Base-by-base conservation (phyloP, 2,888 invertebrate genomes). In the Eupeodes latifasciatus region DNA sequence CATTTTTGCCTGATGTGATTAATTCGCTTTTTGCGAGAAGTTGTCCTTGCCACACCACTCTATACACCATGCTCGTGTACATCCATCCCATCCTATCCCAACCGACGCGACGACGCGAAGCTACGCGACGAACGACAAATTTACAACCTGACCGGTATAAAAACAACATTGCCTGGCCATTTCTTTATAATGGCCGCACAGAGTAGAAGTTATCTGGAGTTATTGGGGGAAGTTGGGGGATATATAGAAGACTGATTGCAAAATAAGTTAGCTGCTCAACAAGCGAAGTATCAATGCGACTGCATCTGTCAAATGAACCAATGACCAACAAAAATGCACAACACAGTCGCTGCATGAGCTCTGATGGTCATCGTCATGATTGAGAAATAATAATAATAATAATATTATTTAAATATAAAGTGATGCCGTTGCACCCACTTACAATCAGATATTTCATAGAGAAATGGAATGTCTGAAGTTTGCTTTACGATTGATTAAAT, bases 1-100 rank as follows among this genome's bases (percentile, higher is more conserved):
- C 88, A 89, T 89, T 89, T 89, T 89, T 89, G 88, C 88, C 77
- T 89, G 88, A 89, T 85, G 88, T 89, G 88, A 89, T 89, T 89
- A 89, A 89, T 89, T 89, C 79, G 81, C 69, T 89, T 88, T 88
- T 85, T 66, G 71, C 84, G 88, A 81, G 85, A 64, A 76, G 71
- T 84, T 84, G 76, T 83, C 76, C 84, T 87, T 81, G 81, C 80
- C 84, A 87, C 81, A 61, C 64, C 53, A 67, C 40, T 47, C 74
- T n/a, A 67, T 1, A 62, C 19, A 57, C 49, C 40, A 40, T 40
- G 9, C 40, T 40, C 6, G 40, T 7, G 6, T 9, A 5, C 3
- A 27, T 27, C 40, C 16, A 59, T 36, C 55, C 27, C n/a, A 36
- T 14, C 34, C 36, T 36, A 69, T 53, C 53, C 51, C 55, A 71